Evolutionary conservation across 2,113 vertebrate species (phyloP), one percentile per base, ranked within the genome.

Genomic region (Chaenocephalus aceratus): DNA sequence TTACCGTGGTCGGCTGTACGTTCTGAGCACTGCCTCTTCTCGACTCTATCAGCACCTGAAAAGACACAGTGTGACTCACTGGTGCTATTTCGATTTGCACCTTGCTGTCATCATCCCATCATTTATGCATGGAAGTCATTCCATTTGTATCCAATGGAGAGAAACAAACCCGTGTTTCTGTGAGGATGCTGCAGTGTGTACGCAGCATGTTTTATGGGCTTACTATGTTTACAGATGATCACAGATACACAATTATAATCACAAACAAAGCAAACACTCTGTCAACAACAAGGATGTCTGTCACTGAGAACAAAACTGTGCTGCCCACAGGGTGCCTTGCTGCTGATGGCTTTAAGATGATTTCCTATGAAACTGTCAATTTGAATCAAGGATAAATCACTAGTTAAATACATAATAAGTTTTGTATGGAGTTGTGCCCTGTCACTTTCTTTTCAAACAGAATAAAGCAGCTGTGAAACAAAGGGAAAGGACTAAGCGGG

Each of bases 61-160:
- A 51, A 61, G 21, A 48, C 46, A 30, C n/a, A 9, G n/a, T 72
- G 49, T 58, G 80, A 63, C 1, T 14, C 52, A 52, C 41, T 21
- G 44, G 18, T 14, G 62, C 49, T 68, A 15, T 68, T 62, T 67
- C 74, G 23, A 21, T 4, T 14, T 69, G 53, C 18, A 16, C 67
- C 75, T 52, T 57, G 23, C n/a, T 57, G 21, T 68, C 63, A 34
- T 26, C 67, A 48, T 72, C 52, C 58, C 58, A 23, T 54, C n/a
- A 18, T 79, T 79, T 45, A 16, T 71, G 41, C 26, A 7, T 57
- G 59, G 75, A 5, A 44, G 48, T 44, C 49, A 51, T 66, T 72
- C 16, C 62, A 54, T 49, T 49, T 16, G 26, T 49, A 26, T 41
- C 36, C 36, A 41, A 41, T 41, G 36, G 6, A 41, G 7, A 41